phyloP scores from a whole-genome alignment of 2,888 invertebrate species.

The Choreutis nemorana region DNA sequence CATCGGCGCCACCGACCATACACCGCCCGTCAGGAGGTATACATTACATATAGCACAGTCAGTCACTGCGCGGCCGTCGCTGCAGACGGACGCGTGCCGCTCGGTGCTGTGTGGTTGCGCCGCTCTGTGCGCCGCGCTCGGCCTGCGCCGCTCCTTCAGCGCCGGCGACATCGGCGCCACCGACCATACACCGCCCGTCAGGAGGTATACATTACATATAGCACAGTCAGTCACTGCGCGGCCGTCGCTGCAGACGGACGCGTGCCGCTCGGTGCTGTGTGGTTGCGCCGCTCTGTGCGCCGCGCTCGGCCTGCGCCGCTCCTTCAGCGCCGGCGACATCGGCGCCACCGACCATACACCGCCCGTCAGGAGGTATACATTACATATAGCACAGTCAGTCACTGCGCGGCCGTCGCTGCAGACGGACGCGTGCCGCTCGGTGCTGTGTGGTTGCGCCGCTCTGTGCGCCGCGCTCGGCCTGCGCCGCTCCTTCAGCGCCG shows the following conservation, averaged over 20 bases:
- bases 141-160: slow-evolving; percentile 85
- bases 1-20: slow-evolving; percentile 45
- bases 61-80: too few species aligned
- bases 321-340: slow-evolving; percentile 85
- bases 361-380: slow-evolving; percentile 16
- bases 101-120: slow-evolving; percentile 83
- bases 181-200: slow-evolving; percentile 12
- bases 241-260: too few species aligned
- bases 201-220: slow-evolving; percentile 17
- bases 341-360: slow-evolving; percentile 19
- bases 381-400: too few species aligned
- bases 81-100: too few species aligned
- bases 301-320: slow-evolving; percentile 81
- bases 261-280: slow-evolving; percentile 79
- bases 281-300: slow-evolving; percentile 83
- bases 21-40: slow-evolving; percentile 17
- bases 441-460: slow-evolving; percentile 81
- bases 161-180: slow-evolving; percentile 73
- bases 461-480: slow-evolving; percentile 81
- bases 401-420: too few species aligned
- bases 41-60: too few species aligned
- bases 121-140: slow-evolving; percentile 78
- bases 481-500: slow-evolving; percentile 85
- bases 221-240: too few species aligned
- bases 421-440: slow-evolving; percentile 80